Evolutionary conservation across 2,888 invertebrate genomes (phyloP), one percentile per base, ranked within the genome.

Genomic region (Catocala sponsa): DNA sequence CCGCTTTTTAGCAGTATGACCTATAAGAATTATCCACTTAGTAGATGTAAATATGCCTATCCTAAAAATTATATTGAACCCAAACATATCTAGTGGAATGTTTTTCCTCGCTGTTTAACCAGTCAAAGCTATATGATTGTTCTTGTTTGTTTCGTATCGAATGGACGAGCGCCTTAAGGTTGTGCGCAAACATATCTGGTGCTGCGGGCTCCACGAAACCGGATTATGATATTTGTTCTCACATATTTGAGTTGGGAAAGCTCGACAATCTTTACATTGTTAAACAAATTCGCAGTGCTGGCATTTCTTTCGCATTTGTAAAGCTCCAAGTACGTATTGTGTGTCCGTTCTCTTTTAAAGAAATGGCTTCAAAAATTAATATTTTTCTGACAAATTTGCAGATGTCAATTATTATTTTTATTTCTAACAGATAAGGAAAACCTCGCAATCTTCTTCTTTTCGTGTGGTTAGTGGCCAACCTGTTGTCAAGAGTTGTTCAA

Each of bases 201-300:
- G 58, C 5, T 25, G 46, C 57, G 54, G 49, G 56, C 56, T 42
- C 58, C 15, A 53, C 67, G 55, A 51, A 74, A 70, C 76, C 68
- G 71, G 72, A 68, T 81, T 74, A 80, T 59, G 52, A 54, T 78
- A 72, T 80, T 78, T 78, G 75, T 71, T 72, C 72, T 67, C 56
- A 69, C 58, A 72, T 76, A 74, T 80, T 79, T 76, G 76, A 74
- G 70, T 78, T 69, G 55, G 41, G 53, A 32, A 38, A 57, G 49
- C 57, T 56, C 65, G 61, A 59, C 78, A 67, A 77, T 76, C 67
- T 76, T 75, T 60, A 75, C 78, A 64, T 72, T 72, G 68, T 63
- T 49, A 54, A 74, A 54, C 65, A 68, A 62, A 67, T 55, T 60
- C 64, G 69, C 69, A 59, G 59, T 59, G 61, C 54, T 44, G 12